Conservation (phyloP, 2,797 vertebrate species). For the Catamblyrhynchus diadema region DNA sequence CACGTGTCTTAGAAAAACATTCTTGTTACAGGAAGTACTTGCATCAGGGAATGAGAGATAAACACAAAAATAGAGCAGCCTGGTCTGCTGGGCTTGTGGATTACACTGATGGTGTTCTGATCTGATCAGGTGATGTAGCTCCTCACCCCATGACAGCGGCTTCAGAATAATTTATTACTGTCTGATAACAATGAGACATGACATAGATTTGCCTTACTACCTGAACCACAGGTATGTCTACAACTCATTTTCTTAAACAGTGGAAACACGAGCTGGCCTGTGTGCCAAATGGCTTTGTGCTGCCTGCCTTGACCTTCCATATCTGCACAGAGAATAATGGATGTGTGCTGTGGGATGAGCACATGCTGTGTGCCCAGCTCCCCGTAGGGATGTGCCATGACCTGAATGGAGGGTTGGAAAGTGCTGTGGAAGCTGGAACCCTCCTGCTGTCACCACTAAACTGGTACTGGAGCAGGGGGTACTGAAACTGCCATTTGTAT, state of each 20-base stretch:
- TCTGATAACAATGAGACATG: neutral
- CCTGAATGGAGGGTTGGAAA: neutral
- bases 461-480: accelerated
- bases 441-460: neutral
- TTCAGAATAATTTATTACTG: neutral
- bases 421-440: neutral
- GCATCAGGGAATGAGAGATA: neutral
- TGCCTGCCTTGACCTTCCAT: neutral
- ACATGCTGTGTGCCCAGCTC: neutral
- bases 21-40: neutral
- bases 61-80: neutral
- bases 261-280: neutral
- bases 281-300: neutral
- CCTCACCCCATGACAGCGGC: neutral
- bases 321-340: neutral
- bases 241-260: neutral
- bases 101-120: neutral
- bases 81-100: neutral
- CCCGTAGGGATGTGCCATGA: neutral
- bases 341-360: neutral
- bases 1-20: neutral
- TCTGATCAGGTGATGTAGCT: neutral
- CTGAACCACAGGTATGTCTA: neutral
- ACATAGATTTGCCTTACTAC: neutral
- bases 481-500: neutral